A percentile compares a stretch with the other conserved stretches of the same genome.
phyloP scores from a whole-genome alignment of 2,888 invertebrate genomes.

The Podabrus alpinus region DNA sequence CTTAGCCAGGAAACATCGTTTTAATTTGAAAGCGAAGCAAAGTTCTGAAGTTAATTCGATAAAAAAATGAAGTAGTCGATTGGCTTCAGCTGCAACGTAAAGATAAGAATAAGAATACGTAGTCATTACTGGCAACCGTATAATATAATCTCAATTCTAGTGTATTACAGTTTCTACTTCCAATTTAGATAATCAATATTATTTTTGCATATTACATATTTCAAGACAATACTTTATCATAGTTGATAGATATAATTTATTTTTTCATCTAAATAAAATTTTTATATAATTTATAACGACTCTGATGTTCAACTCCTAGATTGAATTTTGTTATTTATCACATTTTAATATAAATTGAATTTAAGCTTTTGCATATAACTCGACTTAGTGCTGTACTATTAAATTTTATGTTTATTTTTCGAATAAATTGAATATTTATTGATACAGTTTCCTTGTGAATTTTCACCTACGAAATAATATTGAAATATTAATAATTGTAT shows the following conservation, averaged over 20 bases:
- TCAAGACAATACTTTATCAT: not conserved
- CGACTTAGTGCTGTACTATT: not conserved
- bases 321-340: not conserved
- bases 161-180: constrained; percentile 29
- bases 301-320: not conserved
- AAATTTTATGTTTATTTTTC: not conserved
- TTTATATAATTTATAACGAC: not conserved
- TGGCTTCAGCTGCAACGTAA: constrained; percentile 38
- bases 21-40: constrained; percentile 20
- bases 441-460: not conserved
- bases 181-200: constrained; percentile 11
- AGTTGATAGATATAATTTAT: not conserved
- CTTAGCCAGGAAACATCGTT: constrained; percentile 5
- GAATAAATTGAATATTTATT: not conserved
- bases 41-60: constrained; percentile 22
- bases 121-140: constrained; percentile 39
- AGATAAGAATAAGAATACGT: constrained; percentile 40
- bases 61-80: constrained; percentile 32
- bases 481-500: not conserved
- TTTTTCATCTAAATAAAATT: not conserved
- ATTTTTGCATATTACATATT: constrained; percentile 14
- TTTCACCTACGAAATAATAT: not conserved
- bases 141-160: constrained; percentile 37
- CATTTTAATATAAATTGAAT: not conserved
- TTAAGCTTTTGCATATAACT: not conserved